A percentile compares a stretch with the other conserved stretches of the same genome.
These are phyloP conservation scores for Rhinolophus ferrumequinum DNA, from an alignment of 2,113 vertebrate genomes.

Conservation along the genomic window DNA sequence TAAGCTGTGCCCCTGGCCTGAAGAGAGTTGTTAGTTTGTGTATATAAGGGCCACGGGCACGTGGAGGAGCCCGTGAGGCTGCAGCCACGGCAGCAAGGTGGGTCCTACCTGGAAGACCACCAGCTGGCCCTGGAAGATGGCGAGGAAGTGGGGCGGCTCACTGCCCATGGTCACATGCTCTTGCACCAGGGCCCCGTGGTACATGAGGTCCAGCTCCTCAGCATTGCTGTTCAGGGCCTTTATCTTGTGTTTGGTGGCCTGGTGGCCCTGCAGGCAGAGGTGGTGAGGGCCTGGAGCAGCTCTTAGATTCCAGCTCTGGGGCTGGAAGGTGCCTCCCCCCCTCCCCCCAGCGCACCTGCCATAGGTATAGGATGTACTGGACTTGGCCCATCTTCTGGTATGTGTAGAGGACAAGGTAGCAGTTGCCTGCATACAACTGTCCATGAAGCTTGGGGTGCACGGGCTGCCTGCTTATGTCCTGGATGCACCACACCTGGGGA, in stretches of 20 bases:
- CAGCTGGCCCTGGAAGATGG: constrained; percentile 91
- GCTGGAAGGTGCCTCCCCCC: neutral
- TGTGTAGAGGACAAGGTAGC: constrained; percentile 92
- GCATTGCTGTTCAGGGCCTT: constrained; percentile 87
- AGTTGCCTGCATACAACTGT: constrained; percentile 89
- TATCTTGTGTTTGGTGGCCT: constrained; percentile 86
- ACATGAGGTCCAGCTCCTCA: constrained; percentile 87
- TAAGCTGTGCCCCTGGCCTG: neutral
- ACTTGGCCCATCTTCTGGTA: constrained; percentile 85
- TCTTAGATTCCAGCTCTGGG: neutral
- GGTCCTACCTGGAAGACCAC: constrained; percentile 89
- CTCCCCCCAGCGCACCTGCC: constrained; percentile 87
- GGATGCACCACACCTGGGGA: constrained; percentile 90
- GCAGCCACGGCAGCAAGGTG: neutral
- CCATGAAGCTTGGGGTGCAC: constrained; percentile 83
- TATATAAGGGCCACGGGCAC: accelerated
- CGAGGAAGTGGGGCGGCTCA: constrained; percentile 91
- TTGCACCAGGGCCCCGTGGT: constrained; percentile 86
- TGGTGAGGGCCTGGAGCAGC: neutral
- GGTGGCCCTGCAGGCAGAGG: constrained; percentile 85
- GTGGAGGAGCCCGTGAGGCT: neutral
- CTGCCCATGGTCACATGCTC: constrained; percentile 90
- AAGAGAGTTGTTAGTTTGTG: neutral
- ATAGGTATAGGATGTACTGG: constrained; percentile 91
- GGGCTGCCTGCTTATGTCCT: constrained; percentile 86